Percentiles rank a stretch among this genome's conserved stretches.
These are phyloP conservation scores for Tachina grossa DNA, from an alignment of 2,888 invertebrate genomes.

Conservation along the genomic window DNA sequence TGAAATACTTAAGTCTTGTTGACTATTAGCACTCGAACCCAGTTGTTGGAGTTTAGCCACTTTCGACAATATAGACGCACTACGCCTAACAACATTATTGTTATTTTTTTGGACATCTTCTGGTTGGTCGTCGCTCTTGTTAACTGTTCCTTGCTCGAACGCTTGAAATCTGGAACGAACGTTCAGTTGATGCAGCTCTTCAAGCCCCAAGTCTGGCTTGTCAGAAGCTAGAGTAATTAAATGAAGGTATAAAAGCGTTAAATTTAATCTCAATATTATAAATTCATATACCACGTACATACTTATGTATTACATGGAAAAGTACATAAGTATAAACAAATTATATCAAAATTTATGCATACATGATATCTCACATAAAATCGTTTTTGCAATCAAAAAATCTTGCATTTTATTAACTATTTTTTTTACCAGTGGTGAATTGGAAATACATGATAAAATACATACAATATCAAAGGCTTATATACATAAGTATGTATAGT, in stretches of 20 bases:
- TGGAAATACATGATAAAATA: too few relatives aligned
- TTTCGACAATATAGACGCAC: constrained; percentile 90
- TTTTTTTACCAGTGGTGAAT: too few relatives aligned
- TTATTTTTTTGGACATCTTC: constrained; percentile 46
- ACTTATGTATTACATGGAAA: too few relatives aligned
- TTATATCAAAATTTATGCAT: too few relatives aligned
- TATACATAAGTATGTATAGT: too few relatives aligned
- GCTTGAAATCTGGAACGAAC: constrained; percentile 93
- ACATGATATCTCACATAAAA: too few relatives aligned
- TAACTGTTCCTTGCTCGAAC: constrained; percentile 85
- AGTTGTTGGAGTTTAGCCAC: constrained; percentile 92
- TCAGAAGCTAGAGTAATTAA: constrained; percentile 87
- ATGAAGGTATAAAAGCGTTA: not conserved
- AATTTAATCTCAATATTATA: not conserved
- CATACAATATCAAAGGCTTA: too few relatives aligned
- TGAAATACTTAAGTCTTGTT: constrained; percentile 24
- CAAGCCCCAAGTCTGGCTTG: constrained; percentile 92
- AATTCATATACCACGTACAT: too few relatives aligned
- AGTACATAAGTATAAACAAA: too few relatives aligned
- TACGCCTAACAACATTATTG: constrained; percentile 85
- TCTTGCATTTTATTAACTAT: too few relatives aligned
- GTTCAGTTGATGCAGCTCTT: constrained; percentile 91
- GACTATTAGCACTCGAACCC: constrained; percentile 36
- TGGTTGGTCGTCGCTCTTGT: constrained; percentile 80
- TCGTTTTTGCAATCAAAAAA: too few relatives aligned